Percentiles rank a stretch among this genome's conserved stretches.
Conservation (phyloP, 2,113 vertebrate species). For the Larimichthys crocea region DNA sequence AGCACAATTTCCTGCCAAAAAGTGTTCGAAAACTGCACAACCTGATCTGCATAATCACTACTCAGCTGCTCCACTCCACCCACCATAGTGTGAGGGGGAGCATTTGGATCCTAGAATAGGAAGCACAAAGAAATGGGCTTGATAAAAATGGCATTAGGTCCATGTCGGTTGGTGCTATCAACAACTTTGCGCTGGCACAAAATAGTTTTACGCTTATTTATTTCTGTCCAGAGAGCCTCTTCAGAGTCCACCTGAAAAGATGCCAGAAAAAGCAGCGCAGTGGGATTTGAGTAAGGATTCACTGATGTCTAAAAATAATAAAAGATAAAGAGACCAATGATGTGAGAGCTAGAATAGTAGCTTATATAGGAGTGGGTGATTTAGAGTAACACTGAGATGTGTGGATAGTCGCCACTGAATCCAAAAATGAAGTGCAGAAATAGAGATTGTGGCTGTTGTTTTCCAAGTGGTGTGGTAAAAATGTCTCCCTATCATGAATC, state of each 20-base stretch:
- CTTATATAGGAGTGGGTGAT: constrained; percentile 26
- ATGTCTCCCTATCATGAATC: constrained; percentile 10
- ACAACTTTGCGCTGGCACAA: background rate
- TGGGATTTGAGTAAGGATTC: constrained; percentile 15
- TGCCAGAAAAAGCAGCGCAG: constrained; percentile 1
- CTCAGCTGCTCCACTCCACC: constrained; percentile 1
- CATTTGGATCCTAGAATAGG: constrained; percentile 8
- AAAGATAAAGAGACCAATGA: constrained; percentile 17
- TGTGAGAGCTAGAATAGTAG: constrained; percentile 20
- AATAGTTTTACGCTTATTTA: constrained; percentile 17
- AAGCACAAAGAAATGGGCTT: background rate
- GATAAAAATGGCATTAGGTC: background rate
- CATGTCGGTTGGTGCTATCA: background rate
- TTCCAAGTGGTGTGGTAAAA: constrained; percentile 13
- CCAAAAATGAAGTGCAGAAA: constrained; percentile 6
- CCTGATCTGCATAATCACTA: constrained; percentile 33
- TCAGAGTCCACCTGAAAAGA: constrained; percentile 19
- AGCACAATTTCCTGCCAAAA: constrained; percentile 11
- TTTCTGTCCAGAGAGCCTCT: constrained; percentile 20
- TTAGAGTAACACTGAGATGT: constrained; percentile 11
- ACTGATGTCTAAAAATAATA: constrained; percentile 30
- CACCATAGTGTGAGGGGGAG: background rate
- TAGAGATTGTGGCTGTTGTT: background rate
- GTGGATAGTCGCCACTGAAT: constrained; percentile 18
- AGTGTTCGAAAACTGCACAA: background rate